Evolutionary conservation across 2,888 invertebrate species (phyloP), one percentile per base, ranked within the genome.

Genomic region (Cheilosia impressa): DNA sequence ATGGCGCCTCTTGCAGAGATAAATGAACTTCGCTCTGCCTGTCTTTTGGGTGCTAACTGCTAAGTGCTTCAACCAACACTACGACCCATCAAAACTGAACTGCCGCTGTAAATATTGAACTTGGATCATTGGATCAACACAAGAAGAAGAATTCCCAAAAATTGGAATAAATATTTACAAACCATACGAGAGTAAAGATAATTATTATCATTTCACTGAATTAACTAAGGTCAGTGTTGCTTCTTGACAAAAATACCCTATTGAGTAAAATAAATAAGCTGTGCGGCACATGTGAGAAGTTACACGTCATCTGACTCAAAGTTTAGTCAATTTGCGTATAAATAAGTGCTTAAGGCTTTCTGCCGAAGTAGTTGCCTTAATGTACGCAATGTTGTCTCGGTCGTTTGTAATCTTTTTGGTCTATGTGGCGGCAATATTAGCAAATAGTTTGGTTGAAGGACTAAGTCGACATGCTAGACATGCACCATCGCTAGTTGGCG

Each of bases 271-370:
- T 31, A 31, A 31, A 75, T 13, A 38, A 10, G 7, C 15, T 55
- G 38, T 0, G 4, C 19, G 34, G 47, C 34, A 60, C 58, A 31
- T 17, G 58, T 52, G 53, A 60, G 22, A 19, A 45, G 27, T 10
- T 57, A 63, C 65, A 57, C 43, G 50, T 27, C 43, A 75, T 41
- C 68, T 63, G 19, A 15, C 1, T 13, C 27, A 34, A 4, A 38
- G 31, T 10, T 13, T n/a, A 10, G 13, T 50, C 41, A 41, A 66
- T 19, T 62, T 27, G 34, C 62, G 72, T 83, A 83, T 83, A 83
- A 83, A 83, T 83, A 83, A 66, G 78, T 22, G 62, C 19, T 41
- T 41, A n/a, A 73, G 55, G 57, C 31, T 19, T 43, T 60, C 60
- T 53, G 10, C 5, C 15, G n/a, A 22, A 66, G 65, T 66, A 82